A percentile compares a stretch with the other conserved stretches of the same genome.
Conservation (phyloP, 2,888 invertebrate species). For the Pachymerium ferrugineum region DNA sequence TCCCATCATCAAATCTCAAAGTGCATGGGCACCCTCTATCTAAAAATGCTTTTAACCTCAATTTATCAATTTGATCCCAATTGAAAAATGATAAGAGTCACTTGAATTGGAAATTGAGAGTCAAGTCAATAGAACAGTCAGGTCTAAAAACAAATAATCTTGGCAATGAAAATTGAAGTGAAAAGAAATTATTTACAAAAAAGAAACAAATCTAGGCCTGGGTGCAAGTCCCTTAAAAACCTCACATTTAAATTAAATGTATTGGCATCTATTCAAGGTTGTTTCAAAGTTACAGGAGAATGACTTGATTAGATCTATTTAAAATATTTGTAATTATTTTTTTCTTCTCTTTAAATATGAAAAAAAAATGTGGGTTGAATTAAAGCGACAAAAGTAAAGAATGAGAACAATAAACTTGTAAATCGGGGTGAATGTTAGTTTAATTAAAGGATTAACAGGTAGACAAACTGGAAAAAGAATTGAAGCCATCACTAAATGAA, state of each 20-base stretch:
- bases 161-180: background rate
- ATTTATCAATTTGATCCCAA: background rate
- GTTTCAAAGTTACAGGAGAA: constrained; percentile 27
- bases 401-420: constrained; percentile 7
- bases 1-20: background rate
- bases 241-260: background rate
- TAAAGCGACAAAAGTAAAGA: background rate
- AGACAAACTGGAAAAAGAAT: background rate
- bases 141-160: no score
- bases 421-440: constrained; percentile 20
- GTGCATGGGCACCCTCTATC: background rate
- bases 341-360: background rate
- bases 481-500: background rate
- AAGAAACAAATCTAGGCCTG: no score
- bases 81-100: background rate
- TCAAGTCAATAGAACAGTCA: no score
- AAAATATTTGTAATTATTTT: background rate
- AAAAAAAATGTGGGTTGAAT: background rate
- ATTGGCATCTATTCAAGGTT: constrained; percentile 30
- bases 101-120: no score
- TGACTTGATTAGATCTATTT: background rate
- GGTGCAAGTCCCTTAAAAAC: no score
- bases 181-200: no score
- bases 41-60: background rate
- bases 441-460: constrained; percentile 16